A percentile compares a stretch with the other conserved stretches of the same genome.
These are phyloP conservation scores for Camelus dromedarius DNA, from an alignment of 2,113 vertebrate genomes.

Conservation along the genomic window DNA sequence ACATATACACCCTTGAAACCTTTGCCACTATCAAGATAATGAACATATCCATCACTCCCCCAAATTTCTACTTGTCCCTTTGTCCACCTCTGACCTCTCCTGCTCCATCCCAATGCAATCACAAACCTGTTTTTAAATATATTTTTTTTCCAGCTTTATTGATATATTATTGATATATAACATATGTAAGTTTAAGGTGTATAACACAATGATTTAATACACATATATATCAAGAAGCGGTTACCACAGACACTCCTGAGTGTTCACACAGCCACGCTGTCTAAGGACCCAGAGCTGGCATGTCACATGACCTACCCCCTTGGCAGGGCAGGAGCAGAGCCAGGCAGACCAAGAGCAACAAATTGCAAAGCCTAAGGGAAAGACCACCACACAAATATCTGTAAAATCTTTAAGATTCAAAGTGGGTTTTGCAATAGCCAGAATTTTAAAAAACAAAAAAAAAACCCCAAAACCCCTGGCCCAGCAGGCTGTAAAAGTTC, in stretches of 20 bases:
- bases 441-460: neutral
- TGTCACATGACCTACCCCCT: neutral
- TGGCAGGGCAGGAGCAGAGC: neutral
- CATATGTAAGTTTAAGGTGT: neutral
- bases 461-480: neutral
- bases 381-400: neutral
- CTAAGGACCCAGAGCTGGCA: neutral
- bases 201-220: neutral
- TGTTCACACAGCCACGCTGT: neutral
- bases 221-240: neutral
- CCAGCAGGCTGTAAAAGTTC: constrained; percentile 39
- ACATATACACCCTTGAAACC: neutral
- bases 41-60: neutral
- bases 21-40: neutral
- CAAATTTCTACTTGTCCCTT: neutral
- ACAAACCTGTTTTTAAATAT: neutral
- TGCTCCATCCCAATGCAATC: neutral
- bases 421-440: neutral
- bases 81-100: neutral
- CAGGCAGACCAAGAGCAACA: constrained; percentile 6
- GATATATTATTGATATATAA: neutral
- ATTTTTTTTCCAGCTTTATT: neutral
- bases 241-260: neutral
- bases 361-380: neutral
- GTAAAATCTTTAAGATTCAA: neutral